Evolutionary conservation across 2,888 invertebrate genomes (phyloP).

Genomic region (Pristionchus entomophagus): DNA sequence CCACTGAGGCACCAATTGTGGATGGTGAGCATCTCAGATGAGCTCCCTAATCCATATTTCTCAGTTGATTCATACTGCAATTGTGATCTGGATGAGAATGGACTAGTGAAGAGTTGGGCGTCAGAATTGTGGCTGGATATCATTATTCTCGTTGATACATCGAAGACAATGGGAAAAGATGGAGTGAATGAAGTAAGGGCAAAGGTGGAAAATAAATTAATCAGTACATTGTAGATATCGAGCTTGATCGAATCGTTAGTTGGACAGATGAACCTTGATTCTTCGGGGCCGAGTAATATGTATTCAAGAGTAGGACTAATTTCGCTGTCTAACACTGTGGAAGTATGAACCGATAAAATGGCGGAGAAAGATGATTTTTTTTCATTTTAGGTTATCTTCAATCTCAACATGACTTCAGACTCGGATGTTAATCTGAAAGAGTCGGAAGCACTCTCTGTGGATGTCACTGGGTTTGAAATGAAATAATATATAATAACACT

Average conservation of each 20-base stretch:
- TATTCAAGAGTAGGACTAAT: not conserved
- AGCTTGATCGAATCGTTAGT: not conserved
- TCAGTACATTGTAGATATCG: not conserved
- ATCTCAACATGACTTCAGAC: not conserved
- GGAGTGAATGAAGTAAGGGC: not conserved
- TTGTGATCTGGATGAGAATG: not conserved
- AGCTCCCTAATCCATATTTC: not conserved
- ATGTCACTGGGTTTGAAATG: not conserved
- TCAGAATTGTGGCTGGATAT: not conserved
- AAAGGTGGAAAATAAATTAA: not conserved
- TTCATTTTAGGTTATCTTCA: constrained; percentile 13
- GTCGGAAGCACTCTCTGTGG: not conserved
- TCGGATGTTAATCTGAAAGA: not conserved
- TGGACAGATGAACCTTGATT: not conserved
- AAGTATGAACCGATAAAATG: not conserved
- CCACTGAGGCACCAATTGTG: not conserved
- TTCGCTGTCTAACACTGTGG: not conserved
- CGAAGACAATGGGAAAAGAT: not conserved
- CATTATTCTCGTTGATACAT: not conserved
- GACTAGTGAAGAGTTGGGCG: not conserved
- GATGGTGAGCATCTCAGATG: not conserved
- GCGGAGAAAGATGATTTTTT: no score
- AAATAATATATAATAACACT: no score
- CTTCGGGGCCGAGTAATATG: not conserved
- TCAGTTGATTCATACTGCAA: not conserved